These are phyloP conservation scores for Phrynosoma platyrhinos DNA, from an alignment of 2,113 vertebrate genomes.

Conservation along the genomic window DNA sequence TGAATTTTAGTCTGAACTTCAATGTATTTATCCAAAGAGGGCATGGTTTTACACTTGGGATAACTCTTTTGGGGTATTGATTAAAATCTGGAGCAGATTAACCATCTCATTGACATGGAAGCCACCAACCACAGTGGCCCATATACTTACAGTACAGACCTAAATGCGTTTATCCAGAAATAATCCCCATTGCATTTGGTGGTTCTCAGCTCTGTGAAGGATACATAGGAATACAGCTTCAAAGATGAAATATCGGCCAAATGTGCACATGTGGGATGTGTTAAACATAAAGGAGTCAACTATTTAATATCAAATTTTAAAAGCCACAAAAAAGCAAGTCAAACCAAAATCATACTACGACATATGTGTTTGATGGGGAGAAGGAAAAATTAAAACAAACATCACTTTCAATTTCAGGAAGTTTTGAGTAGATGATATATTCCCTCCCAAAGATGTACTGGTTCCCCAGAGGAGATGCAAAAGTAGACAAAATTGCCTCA, in stretches of 20 bases:
- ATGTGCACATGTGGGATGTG: neutral
- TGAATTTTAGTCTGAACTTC: too few species aligned
- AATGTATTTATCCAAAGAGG: too few species aligned
- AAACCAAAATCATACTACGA: neutral
- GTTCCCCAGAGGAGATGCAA: conserved; percentile 7
- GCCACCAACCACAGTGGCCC: too few species aligned
- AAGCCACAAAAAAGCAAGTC: neutral
- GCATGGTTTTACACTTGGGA: too few species aligned
- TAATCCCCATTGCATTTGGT: neutral
- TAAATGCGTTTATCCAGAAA: neutral
- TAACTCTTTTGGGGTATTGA: too few species aligned
- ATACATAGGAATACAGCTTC: neutral
- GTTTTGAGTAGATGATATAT: rapidly evolving
- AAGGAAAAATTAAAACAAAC: neutral
- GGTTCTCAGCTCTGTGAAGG: neutral
- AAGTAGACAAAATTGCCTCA: conserved; percentile 30
- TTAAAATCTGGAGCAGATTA: too few species aligned
- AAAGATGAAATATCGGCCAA: neutral
- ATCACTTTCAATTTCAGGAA: neutral
- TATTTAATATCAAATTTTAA: neutral
- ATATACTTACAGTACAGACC: too few species aligned
- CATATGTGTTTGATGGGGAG: neutral
- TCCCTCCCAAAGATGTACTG: neutral
- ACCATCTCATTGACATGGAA: too few species aligned
- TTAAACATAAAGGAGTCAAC: neutral